These are phyloP conservation scores for Standfussiana lucernea DNA, from an alignment of 2,888 invertebrate genomes.

Conservation along the genomic window DNA sequence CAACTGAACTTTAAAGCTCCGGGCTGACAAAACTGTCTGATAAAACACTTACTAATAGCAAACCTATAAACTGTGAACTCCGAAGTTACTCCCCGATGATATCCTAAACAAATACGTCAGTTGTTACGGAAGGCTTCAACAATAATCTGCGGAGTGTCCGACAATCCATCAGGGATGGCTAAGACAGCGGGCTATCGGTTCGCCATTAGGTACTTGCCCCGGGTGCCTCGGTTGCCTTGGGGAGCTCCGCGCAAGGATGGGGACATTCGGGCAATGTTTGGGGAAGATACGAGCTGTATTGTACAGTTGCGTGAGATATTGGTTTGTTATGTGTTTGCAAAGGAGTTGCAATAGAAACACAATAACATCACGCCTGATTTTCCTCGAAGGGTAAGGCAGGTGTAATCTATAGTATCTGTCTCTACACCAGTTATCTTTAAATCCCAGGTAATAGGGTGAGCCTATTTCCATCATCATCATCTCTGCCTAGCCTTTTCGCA, in stretches of 20 bases:
- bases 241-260: neutral
- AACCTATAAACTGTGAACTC: neutral
- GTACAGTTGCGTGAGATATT: conserved; percentile 27
- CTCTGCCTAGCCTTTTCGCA: no score
- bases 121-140: conserved; percentile 14
- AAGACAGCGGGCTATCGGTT: conserved; percentile 62
- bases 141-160: conserved; percentile 28
- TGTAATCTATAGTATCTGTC: neutral
- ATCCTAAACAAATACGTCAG: conserved; percentile 37
- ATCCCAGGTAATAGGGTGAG: neutral
- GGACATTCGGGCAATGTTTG: conserved; percentile 39
- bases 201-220: conserved; percentile 55
- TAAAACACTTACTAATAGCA: neutral
- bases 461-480: neutral
- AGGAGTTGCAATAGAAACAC: neutral
- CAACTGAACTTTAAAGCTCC: neutral
- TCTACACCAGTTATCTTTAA: neutral
- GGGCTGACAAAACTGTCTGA: neutral
- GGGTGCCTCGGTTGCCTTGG: neutral
- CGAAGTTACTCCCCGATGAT: neutral
- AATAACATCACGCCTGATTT: neutral
- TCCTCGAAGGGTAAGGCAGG: neutral
- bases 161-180: conserved; percentile 55
- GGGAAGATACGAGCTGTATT: conserved; percentile 7
- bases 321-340: neutral